Evolutionary conservation across 2,797 vertebrate species (phyloP).

Genomic region (Onychomys leucogaster): DNA sequence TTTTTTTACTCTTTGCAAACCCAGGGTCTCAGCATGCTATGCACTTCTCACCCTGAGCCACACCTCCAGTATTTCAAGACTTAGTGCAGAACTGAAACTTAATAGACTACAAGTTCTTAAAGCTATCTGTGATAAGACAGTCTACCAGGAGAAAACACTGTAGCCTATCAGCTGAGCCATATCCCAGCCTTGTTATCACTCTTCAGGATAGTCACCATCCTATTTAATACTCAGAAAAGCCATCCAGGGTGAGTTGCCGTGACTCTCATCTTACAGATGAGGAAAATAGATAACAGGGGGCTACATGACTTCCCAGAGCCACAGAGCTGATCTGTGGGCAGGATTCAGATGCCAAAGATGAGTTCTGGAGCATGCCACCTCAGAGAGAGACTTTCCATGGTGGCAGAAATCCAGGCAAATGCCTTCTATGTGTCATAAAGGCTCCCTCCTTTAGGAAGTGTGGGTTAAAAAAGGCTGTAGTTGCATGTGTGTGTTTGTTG

Average conservation of each 20-base stretch:
- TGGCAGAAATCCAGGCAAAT: fast-evolving
- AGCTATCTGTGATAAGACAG: background rate
- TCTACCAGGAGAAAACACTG: background rate
- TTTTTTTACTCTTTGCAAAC: background rate
- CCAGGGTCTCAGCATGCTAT: background rate
- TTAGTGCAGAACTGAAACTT: background rate
- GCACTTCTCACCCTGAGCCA: too few species aligned
- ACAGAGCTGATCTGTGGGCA: background rate
- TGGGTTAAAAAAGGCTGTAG: background rate
- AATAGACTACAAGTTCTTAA: background rate
- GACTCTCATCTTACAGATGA: background rate
- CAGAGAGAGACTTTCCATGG: fast-evolving
- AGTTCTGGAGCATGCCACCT: fast-evolving
- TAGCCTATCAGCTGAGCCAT: background rate
- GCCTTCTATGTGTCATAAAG: background rate
- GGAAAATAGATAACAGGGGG: background rate
- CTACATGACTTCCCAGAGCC: background rate
- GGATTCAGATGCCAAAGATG: too few species aligned
- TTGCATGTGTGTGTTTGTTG: background rate
- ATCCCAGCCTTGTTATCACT: background rate
- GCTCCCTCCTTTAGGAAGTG: background rate
- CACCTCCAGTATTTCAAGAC: background rate
- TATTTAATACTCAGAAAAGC: background rate
- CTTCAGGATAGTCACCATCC: background rate
- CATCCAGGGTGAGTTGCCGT: fast-evolving